A percentile compares a stretch with the other conserved stretches of the same genome.
Conservation (phyloP, 2,888 invertebrate species). For the Polydrusus cervinus region DNA sequence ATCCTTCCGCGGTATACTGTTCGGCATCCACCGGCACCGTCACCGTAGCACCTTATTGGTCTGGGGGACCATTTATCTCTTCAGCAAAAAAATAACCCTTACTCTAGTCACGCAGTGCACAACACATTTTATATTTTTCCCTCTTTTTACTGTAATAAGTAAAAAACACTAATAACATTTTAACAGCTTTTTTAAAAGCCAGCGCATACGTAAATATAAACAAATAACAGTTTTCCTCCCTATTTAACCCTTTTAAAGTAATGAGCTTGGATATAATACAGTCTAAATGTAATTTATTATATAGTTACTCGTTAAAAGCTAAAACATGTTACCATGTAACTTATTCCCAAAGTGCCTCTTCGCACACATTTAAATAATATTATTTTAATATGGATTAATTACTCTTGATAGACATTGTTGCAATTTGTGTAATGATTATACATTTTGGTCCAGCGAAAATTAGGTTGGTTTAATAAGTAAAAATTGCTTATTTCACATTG, state of each 20-base stretch:
- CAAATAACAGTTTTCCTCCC: slow-evolving; percentile 43
- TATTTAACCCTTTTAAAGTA: slow-evolving; percentile 53
- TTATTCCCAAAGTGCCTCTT: slow-evolving; percentile 46
- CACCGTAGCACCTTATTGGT: too few species aligned
- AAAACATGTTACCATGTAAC: slow-evolving; percentile 51
- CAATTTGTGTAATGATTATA: slow-evolving; percentile 21
- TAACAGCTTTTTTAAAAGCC: slow-evolving; percentile 19
- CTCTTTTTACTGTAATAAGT: neutral
- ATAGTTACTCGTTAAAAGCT: slow-evolving; percentile 54
- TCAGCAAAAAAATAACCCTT: too few species aligned
- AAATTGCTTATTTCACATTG: neutral
- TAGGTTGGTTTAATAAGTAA: slow-evolving; percentile 2
- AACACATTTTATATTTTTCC: too few species aligned
- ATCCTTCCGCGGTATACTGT: too few species aligned
- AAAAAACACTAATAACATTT: slow-evolving; percentile 3
- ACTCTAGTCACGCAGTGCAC: too few species aligned
- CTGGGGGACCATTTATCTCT: too few species aligned
- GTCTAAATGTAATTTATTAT: slow-evolving; percentile 54
- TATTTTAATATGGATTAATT: slow-evolving; percentile 51
- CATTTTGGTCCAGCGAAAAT: neutral
- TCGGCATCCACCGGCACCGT: too few species aligned
- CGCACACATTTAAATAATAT: slow-evolving; percentile 48
- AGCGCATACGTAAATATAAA: slow-evolving; percentile 40
- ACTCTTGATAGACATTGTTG: slow-evolving; percentile 38
- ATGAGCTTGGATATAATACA: slow-evolving; percentile 46